Evolutionary conservation across 2,888 invertebrate genomes (phyloP).

Genomic region (Tachina fera): DNA sequence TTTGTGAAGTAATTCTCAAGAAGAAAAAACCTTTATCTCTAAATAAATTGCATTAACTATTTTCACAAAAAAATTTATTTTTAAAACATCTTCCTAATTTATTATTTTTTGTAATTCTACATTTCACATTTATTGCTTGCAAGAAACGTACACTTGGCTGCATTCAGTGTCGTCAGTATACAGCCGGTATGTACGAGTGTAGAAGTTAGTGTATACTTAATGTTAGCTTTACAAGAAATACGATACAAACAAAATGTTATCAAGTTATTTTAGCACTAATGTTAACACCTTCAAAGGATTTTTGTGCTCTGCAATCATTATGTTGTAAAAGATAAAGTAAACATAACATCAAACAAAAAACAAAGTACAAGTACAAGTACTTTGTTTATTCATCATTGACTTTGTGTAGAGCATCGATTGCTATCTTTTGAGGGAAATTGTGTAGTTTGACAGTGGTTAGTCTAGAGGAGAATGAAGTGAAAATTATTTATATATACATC

Average conservation of each 20-base stretch:
- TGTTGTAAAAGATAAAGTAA: slow-evolving; percentile 29
- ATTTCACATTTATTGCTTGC: slow-evolving; percentile 46
- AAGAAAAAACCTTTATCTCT: too few species aligned
- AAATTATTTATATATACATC: not conserved
- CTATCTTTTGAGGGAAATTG: slow-evolving; percentile 12
- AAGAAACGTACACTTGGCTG: slow-evolving; percentile 58
- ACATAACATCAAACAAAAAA: slow-evolving; percentile 35
- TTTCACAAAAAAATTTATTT: not conserved
- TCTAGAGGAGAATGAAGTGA: not conserved
- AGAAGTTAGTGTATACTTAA: not conserved
- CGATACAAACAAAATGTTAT: slow-evolving; percentile 55
- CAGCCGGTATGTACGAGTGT: too few species aligned
- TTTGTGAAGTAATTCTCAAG: too few species aligned
- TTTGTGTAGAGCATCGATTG: slow-evolving; percentile 50
- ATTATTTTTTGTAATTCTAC: slow-evolving; percentile 1
- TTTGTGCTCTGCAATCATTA: slow-evolving; percentile 56
- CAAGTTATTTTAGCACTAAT: slow-evolving; percentile 65
- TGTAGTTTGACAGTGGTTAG: slow-evolving; percentile 20
- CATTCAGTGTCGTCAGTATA: slow-evolving; percentile 9
- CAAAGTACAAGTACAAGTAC: not conserved
- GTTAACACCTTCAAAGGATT: slow-evolving; percentile 67
- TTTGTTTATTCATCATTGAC: slow-evolving; percentile 37
- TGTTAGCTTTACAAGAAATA: not conserved
- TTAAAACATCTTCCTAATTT: not conserved
- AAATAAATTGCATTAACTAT: too few species aligned